Conservation (phyloP, 2,113 vertebrate species). For the Egretta garzetta region DNA sequence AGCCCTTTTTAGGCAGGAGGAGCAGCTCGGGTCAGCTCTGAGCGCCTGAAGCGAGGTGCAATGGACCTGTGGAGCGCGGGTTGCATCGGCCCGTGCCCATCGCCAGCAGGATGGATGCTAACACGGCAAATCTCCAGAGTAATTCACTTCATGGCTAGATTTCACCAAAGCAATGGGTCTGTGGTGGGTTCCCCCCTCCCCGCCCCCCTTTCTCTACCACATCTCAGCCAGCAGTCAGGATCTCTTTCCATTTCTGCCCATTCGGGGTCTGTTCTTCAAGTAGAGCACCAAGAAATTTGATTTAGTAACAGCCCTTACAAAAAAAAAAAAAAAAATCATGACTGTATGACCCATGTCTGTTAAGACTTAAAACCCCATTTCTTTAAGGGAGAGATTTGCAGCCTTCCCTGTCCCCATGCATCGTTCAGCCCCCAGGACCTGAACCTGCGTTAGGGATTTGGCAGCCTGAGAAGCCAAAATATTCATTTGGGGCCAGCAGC, state of each 20-base stretch:
- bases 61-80: accelerated
- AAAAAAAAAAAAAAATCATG: background rate
- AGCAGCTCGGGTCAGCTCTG: background rate
- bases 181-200: no score
- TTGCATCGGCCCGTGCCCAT: background rate
- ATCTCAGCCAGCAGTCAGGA: no score
- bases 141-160: background rate
- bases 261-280: background rate
- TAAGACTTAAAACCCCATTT: background rate
- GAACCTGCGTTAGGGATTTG: accelerated
- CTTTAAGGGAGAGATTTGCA: background rate
- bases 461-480: background rate
- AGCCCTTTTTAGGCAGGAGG: background rate
- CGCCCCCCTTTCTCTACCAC: background rate
- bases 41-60: accelerated
- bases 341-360: no score
- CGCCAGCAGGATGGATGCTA: background rate
- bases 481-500: background rate
- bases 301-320: background rate
- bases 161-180: background rate
- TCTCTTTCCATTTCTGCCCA: background rate
- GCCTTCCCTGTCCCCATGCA: background rate
- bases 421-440: background rate
- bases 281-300: background rate
- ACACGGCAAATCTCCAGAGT: background rate